These are phyloP conservation scores for Plebejus argus DNA, from an alignment of 2,888 invertebrate species.

Conservation along the genomic window DNA sequence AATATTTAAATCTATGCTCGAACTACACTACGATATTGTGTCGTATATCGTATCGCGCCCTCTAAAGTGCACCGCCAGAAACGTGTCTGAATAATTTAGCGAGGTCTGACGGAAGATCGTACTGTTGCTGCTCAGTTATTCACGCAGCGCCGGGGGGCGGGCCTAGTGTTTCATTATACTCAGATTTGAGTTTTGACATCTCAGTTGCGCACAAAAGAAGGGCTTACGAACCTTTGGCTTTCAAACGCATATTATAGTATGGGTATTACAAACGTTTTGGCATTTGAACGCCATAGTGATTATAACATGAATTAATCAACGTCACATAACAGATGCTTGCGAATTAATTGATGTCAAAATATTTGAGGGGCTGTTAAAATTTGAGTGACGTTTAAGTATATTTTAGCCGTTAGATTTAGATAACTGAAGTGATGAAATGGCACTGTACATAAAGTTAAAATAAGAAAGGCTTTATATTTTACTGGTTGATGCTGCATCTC, in stretches of 20 bases:
- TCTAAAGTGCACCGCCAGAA: conserved; percentile 17
- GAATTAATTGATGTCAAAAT: not conserved
- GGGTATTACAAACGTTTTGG: not conserved
- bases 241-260: not conserved
- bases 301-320: not conserved
- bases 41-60: not conserved
- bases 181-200: conserved; percentile 19
- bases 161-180: conserved; percentile 23
- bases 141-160: conserved; percentile 37
- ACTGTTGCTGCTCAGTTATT: conserved; percentile 45
- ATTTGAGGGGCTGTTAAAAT: not conserved
- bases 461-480: no score
- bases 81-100: conserved; percentile 41
- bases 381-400: no score
- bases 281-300: not conserved
- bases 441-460: no score
- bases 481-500: no score
- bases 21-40: not conserved
- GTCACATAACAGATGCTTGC: not conserved
- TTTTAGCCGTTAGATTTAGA: no score
- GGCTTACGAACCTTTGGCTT: not conserved
- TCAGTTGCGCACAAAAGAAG: not conserved
- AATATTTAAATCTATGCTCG: no score
- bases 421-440: no score
- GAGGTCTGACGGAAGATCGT: conserved; percentile 43